A percentile compares a stretch with the other conserved stretches of the same genome.
Evolutionary conservation across 1,140 invertebrate genomes (phyloP).

Genomic region (Drosophila insularis): DNA sequence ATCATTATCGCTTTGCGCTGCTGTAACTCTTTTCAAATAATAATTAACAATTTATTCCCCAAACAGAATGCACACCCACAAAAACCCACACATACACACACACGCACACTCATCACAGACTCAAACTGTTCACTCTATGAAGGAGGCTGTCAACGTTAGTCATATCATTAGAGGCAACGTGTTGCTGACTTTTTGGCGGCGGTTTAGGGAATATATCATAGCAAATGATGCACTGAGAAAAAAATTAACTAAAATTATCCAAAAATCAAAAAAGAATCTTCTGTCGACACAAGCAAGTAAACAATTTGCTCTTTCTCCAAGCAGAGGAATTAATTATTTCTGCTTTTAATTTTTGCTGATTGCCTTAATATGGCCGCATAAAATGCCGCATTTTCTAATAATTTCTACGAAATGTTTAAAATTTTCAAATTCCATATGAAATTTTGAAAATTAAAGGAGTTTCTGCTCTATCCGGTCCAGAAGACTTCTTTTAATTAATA

Average conservation of each 20-base stretch:
- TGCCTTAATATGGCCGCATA: too few species aligned
- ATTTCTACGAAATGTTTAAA: too few species aligned
- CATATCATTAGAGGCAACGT: conserved; percentile 80
- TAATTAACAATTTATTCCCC: conserved; percentile 81
- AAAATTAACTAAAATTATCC: background rate
- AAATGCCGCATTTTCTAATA: too few species aligned
- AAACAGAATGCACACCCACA: conserved; percentile 57
- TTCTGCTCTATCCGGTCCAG: too few species aligned
- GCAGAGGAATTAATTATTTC: too few species aligned
- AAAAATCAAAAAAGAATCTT: too few species aligned
- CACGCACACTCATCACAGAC: conserved; percentile 1
- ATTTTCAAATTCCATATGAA: too few species aligned
- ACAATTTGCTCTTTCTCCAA: too few species aligned
- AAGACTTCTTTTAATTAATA: too few species aligned
- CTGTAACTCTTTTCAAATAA: conserved; percentile 81
- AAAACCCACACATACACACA: conserved; percentile 26
- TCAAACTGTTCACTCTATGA: conserved; percentile 43
- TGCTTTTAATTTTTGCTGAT: too few species aligned
- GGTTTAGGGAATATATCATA: conserved; percentile 62
- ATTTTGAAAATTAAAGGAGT: too few species aligned
- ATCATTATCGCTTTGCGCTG: conserved; percentile 46
- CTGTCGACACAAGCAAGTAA: too few species aligned
- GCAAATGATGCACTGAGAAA: conserved; percentile 57
- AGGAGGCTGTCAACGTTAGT: conserved; percentile 75
- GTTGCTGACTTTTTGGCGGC: conserved; percentile 70